Conservation (phyloP, 2,797 vertebrate species). For the Hoplostethus mediterraneus region DNA sequence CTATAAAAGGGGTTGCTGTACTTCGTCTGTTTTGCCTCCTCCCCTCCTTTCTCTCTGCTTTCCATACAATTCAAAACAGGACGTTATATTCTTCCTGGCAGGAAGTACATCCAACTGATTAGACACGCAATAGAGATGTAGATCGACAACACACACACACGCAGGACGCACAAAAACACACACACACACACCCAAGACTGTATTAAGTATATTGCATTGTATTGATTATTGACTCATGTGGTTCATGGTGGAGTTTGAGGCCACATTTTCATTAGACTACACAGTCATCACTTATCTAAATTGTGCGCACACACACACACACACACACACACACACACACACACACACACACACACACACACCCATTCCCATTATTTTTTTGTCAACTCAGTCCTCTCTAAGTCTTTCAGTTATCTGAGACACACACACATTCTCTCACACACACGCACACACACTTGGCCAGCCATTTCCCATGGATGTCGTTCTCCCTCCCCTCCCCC, state of each 20-base stretch:
- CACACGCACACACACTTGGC: conserved; percentile 10
- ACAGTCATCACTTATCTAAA: conserved; percentile 61
- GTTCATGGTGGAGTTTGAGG: conserved; percentile 32
- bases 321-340: not conserved
- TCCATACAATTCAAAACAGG: conserved; percentile 67
- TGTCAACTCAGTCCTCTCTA: conserved; percentile 9
- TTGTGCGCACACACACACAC: conserved; percentile 17
- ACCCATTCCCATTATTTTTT: not conserved
- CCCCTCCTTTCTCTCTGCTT: conserved; percentile 42
- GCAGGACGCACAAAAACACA: conserved; percentile 17
- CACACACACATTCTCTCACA: conserved; percentile 1
- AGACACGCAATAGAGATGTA: conserved; percentile 51
- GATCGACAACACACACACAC: conserved; percentile 27
- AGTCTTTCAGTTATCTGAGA: not conserved
- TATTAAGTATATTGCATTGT: conserved; percentile 47
- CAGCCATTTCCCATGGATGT: conserved; percentile 49
- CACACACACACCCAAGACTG: conserved; percentile 10
- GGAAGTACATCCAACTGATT: conserved; percentile 69
- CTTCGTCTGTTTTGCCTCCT: conserved; percentile 19
- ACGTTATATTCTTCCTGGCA: conserved; percentile 60
- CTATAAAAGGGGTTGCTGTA: conserved; percentile 1
- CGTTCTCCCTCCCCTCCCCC: not conserved
- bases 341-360: not conserved
- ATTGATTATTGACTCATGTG: conserved; percentile 56
- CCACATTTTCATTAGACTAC: conserved; percentile 42